Evolutionary conservation across 2,797 vertebrate species (phyloP).

Genomic region (Aratinga solstitialis): DNA sequence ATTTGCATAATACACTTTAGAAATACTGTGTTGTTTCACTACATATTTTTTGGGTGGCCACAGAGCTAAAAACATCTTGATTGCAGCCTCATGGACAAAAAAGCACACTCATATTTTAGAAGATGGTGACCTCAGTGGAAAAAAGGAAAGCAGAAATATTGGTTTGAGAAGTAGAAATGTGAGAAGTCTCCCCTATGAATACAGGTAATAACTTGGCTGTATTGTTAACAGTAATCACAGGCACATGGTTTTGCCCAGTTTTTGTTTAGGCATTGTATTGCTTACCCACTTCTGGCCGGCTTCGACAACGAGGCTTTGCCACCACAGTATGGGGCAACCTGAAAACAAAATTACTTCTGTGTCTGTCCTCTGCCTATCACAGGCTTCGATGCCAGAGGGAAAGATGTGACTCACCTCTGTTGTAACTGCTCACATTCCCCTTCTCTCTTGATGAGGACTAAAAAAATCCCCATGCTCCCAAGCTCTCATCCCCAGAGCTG

Average conservation of each 20-base stretch:
- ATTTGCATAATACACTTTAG: slow-evolving; percentile 11
- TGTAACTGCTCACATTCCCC: neutral
- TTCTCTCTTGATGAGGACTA: neutral
- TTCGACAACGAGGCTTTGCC: fast-evolving
- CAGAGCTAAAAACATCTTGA: neutral
- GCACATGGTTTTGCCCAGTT: neutral
- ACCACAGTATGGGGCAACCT: fast-evolving
- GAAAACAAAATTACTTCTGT: neutral
- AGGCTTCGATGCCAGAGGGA: fast-evolving
- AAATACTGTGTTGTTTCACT: neutral
- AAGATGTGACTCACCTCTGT: neutral
- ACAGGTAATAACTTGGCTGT: fast-evolving
- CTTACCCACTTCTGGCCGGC: fast-evolving
- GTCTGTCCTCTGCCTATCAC: neutral
- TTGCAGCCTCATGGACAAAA: neutral
- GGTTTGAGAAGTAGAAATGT: neutral
- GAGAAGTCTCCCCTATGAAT: neutral
- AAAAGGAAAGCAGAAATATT: neutral
- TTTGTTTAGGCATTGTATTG: fast-evolving
- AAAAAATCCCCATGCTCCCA: neutral
- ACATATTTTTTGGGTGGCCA: neutral
- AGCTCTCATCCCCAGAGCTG: fast-evolving
- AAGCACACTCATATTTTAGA: fast-evolving
- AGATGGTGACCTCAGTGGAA: neutral
- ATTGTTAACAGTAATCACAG: neutral